phyloP scores from a whole-genome alignment of 1,140 invertebrate genomes.

The Zaprionus vittiger region DNA sequence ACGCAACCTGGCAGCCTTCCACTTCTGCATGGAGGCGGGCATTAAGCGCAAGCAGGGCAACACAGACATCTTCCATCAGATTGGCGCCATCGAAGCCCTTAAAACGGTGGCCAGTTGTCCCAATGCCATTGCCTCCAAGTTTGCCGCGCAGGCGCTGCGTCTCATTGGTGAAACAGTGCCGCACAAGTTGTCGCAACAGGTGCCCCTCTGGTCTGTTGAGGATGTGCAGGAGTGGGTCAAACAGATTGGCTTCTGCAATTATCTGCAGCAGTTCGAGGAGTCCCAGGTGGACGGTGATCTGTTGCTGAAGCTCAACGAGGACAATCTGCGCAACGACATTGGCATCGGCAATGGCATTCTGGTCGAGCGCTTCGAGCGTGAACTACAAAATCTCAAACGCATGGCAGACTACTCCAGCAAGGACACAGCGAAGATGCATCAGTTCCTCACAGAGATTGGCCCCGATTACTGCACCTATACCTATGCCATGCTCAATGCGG shows the following conservation, averaged over 20 bases:
- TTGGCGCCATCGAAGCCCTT: conserved; percentile 97
- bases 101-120: conserved; percentile 99
- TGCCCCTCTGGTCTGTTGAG: conserved; percentile 97
- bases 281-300: conserved; percentile 99
- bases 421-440: conserved; percentile 95
- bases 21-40: conserved; percentile 99
- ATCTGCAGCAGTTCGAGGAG: conserved; percentile 92
- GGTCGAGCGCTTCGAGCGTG: conserved; percentile 96
- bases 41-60: conserved; percentile 99
- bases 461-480: conserved; percentile 98
- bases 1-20: conserved; percentile 98
- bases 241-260: conserved; percentile 97
- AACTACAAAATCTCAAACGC: conserved; percentile 97
- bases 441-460: conserved; percentile 94
- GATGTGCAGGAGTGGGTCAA: conserved; percentile 99
- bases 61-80: conserved; percentile 96
- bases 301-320: conserved; percentile 95
- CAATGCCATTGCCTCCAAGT: conserved; percentile 98
- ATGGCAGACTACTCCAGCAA: conserved; percentile 98
- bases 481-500: conserved; percentile 97
- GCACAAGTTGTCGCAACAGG: conserved; percentile 98
- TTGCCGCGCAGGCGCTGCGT: conserved; percentile 97
- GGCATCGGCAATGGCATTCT: conserved; percentile 97
- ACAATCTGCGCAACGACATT: conserved; percentile 96
- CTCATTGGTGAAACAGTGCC: conserved; percentile 98